Conservation (phyloP, 2,113 vertebrate genomes). For the Ginglymostoma cirratum region DNA sequence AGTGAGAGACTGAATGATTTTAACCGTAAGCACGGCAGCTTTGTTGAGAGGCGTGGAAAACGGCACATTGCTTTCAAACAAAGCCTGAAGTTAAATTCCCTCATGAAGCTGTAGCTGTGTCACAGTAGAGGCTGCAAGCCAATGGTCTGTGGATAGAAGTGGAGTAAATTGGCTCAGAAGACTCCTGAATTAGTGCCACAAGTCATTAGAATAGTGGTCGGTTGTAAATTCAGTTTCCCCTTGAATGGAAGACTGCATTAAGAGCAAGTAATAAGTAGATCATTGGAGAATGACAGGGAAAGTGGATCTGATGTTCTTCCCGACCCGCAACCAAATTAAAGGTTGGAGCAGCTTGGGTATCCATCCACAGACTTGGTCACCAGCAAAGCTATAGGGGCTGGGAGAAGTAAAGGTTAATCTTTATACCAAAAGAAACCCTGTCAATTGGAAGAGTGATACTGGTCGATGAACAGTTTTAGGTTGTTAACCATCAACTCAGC, state of each 20-base stretch:
- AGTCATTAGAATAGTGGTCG: neutral
- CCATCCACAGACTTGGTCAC: too few relatives aligned
- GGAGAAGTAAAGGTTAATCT: neutral
- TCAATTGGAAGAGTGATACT: neutral
- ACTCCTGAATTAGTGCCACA: neutral
- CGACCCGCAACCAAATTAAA: too few relatives aligned
- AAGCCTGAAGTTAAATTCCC: too few relatives aligned
- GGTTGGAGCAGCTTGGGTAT: too few relatives aligned
- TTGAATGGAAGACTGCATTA: neutral
- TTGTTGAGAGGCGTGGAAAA: neutral
- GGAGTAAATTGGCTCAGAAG: neutral
- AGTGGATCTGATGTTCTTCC: too few relatives aligned
- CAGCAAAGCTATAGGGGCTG: neutral
- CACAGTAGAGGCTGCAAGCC: too few relatives aligned
- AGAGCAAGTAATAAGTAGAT: neutral
- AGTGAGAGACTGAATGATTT: neutral
- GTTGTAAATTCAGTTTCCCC: neutral
- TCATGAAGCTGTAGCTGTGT: too few relatives aligned
- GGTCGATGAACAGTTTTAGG: neutral
- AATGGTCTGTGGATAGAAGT: neutral
- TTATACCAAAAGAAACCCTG: neutral
- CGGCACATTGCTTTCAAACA: too few relatives aligned
- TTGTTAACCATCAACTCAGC: neutral
- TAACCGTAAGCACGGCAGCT: too few relatives aligned
- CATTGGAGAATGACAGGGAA: neutral